Conservation (phyloP, 2,888 invertebrate species). For the Phoenoteleia sp. region DNA sequence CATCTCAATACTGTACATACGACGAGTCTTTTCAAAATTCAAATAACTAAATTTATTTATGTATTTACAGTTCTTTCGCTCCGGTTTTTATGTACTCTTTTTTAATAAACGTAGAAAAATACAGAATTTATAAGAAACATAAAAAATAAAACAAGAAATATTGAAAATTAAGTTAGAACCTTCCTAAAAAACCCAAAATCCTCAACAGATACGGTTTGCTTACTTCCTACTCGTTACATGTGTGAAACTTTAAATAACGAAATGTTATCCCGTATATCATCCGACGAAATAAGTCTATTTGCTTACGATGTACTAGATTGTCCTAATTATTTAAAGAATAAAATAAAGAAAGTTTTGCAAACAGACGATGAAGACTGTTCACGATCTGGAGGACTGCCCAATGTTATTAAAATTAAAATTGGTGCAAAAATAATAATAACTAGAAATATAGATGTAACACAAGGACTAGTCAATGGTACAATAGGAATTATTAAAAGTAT, state of each 20-base stretch:
- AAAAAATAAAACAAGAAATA: no score
- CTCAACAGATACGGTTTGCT: conserved; percentile 68
- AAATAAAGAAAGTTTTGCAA: no score
- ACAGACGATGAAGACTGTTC: conserved; percentile 1
- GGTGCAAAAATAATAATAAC: conserved; percentile 12
- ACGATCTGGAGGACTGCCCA: neutral
- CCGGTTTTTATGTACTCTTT: no score
- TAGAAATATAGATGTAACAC: conserved; percentile 49
- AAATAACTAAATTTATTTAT: no score
- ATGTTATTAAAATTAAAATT: neutral
- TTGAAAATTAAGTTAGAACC: no score
- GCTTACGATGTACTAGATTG: conserved; percentile 70
- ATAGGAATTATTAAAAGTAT: conserved; percentile 64
- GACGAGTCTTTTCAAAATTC: no score
- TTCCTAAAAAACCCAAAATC: no score
- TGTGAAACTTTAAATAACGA: no score
- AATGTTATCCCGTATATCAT: neutral
- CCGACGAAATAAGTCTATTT: neutral
- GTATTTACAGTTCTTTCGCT: no score
- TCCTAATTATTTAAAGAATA: conserved; percentile 35
- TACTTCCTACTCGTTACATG: conserved; percentile 76
- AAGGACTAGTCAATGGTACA: conserved; percentile 76
- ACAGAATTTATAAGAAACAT: no score
- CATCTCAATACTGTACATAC: no score
- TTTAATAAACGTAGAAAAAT: no score